Conservation (phyloP, 1,140 invertebrate genomes). For the Bombus turneri region DNA sequence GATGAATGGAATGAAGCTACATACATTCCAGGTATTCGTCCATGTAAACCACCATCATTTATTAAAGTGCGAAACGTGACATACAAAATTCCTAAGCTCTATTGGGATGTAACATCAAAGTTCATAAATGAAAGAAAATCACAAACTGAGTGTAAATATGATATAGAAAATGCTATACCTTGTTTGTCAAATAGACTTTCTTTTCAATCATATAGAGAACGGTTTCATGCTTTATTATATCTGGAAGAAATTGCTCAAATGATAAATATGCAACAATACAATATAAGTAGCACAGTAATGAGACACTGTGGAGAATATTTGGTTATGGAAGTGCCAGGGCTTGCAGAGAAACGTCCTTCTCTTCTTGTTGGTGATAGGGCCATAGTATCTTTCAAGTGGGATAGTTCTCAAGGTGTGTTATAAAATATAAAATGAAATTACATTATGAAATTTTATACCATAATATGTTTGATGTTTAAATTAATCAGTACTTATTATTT, state of each 20-base stretch:
- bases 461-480: not conserved
- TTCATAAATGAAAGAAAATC: slow-evolving; percentile 77
- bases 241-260: slow-evolving; percentile 60
- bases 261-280: slow-evolving; percentile 85
- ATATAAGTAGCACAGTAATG: slow-evolving; percentile 87
- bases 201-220: slow-evolving; percentile 84
- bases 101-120: slow-evolving; percentile 82
- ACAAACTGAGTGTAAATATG: slow-evolving; percentile 73
- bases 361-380: slow-evolving; percentile 91
- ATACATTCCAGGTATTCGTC: slow-evolving; percentile 84
- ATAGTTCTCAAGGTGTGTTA: slow-evolving; percentile 66
- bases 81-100: slow-evolving; percentile 84
- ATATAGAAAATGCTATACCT: slow-evolving; percentile 79
- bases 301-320: slow-evolving; percentile 87
- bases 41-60: slow-evolving; percentile 83
- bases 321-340: slow-evolving; percentile 88
- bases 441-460: not conserved
- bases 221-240: slow-evolving; percentile 88
- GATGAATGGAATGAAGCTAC: slow-evolving; percentile 71
- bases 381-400: slow-evolving; percentile 80
- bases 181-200: slow-evolving; percentile 81
- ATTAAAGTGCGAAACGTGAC: slow-evolving; percentile 80
- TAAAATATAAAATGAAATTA: not conserved
- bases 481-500: not conserved
- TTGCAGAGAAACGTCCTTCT: slow-evolving; percentile 93